phyloP scores from a whole-genome alignment of 2,797 vertebrate genomes.

The Acanthiza pusilla region DNA sequence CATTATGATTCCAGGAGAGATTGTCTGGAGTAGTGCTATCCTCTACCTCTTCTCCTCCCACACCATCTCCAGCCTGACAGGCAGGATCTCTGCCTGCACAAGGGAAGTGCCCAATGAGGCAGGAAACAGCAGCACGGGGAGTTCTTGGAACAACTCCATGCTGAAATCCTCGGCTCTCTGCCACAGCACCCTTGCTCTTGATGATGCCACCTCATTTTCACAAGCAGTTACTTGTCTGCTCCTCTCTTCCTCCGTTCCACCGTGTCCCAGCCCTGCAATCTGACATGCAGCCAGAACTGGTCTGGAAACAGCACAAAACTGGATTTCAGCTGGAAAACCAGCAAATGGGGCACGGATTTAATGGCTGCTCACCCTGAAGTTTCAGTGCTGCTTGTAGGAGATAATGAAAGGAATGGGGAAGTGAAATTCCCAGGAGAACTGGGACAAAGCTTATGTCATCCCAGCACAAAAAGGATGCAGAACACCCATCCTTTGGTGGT shows the following conservation, averaged over 20 bases:
- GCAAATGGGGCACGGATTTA: fast-evolving
- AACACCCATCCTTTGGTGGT: neutral
- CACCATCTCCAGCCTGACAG: neutral
- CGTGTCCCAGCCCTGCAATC: neutral
- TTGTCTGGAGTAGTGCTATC: neutral
- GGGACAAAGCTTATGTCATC: fast-evolving
- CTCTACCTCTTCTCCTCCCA: neutral
- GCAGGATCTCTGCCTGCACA: neutral
- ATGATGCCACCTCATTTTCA: neutral
- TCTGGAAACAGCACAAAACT: neutral
- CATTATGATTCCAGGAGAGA: fast-evolving
- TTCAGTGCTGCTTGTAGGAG: neutral
- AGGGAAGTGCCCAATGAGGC: neutral
- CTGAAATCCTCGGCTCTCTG: neutral
- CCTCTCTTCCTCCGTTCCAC: neutral
- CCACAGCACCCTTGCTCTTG: neutral
- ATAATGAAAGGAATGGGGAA: neutral
- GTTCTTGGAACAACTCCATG: neutral
- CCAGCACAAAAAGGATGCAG: neutral
- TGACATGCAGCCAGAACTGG: neutral
- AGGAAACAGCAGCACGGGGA: neutral
- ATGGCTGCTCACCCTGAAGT: neutral
- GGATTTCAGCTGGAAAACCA: neutral
- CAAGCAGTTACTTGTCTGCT: neutral
- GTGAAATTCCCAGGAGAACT: neutral